Base-by-base conservation (phyloP, 2,888 invertebrate species). In the Bugula neritina region DNA sequence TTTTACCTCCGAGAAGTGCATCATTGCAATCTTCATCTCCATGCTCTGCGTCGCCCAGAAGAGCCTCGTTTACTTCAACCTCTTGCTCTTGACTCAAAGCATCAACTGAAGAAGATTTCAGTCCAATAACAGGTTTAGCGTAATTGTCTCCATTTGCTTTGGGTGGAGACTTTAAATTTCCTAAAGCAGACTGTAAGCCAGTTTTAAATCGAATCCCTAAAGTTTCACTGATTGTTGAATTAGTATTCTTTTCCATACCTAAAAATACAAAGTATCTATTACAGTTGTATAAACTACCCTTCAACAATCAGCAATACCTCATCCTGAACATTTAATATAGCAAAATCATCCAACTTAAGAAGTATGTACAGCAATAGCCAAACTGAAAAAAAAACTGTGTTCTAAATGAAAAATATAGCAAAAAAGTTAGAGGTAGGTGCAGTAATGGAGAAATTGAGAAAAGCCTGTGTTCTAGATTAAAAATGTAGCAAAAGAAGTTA, bases 31-130 rank as follows among this genome's bases (percentile, higher is more conserved):
- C 34, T 25, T 63, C 63, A 25, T 63, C 63, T 25, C 27, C 63
- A 13, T 55, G 21, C 10, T 63, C 63, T 25, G 63, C 27, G 27
- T 63, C 63, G 10, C 63, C 63, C 10, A 63, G 63, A 63, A 63
- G 21, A 10, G 63, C 63, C 27, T 63, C 63, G 3, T n/a, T n/a
- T 3, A 21, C 31, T 43, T 43, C 43, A 43, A 43, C 43, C 43
- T 43, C 43, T 43, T 10, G 10, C 5, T 5, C 10, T 17, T 43
- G 5, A 10, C 5, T 17, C 5, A 5, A 10, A 17, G 10, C 17
- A 17, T 5, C 43, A 43, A 43, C 5, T 17, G 10, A 5, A 17
- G 43, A 5, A 43, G 43, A 43, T 10, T 10, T 17, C 5, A 10
- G 5, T 43, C 10, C 43, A 10, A 43, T 10, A 17, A 10, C 10